Base-by-base conservation (phyloP, 2,797 vertebrate species). In the Lithobates pipiens region DNA sequence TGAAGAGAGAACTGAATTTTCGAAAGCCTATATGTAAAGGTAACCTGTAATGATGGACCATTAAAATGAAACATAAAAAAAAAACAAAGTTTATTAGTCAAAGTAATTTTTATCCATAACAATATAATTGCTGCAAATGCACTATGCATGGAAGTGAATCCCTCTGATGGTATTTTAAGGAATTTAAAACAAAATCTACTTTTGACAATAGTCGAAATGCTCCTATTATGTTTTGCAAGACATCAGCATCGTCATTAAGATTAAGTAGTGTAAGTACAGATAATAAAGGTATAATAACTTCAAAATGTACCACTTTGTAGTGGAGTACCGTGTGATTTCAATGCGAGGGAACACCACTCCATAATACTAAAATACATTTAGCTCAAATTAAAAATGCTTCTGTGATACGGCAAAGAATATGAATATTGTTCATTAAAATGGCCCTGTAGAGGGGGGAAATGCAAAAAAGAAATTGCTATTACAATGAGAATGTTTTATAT, bases 381-480 rank as follows among this genome's bases (percentile, higher is more conserved):
- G 81, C 57, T 78, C 85, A 83, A 87, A 83, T 87, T 87, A 87
- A 82, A 83, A 83, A 83, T 34, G 70, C 27, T 74, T 65, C 65
- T 61, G 27, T 65, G 72, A 73, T 86, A 46, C 72, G 61, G 69
- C 50, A 67, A 68, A 69, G 80, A 83, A 83, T 83, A 77, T 79
- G 85, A 87, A 87, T 79, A 87, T 83, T 83, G 77, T 78, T 79
- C 76, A 83, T 87, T 87, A 83, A 87, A 85, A 79, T 70, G 82
- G 29, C 76, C 85, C 70, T 61, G 76, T 79, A 79, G 85, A 83
- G 21, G 77, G 46, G 27, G 70, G 50, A 42, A 23, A 36, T 61
- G 79, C 77, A 70, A 70, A 70, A 68, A 77, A 61, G 77, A 83
- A 80, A 79, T 70, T 76, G 34, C 42, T 76, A 87, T 87, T 83